A percentile compares a stretch with the other conserved stretches of the same genome.
Evolutionary conservation across 2,113 vertebrate species (phyloP).

Genomic region (Phaethon lepturus): DNA sequence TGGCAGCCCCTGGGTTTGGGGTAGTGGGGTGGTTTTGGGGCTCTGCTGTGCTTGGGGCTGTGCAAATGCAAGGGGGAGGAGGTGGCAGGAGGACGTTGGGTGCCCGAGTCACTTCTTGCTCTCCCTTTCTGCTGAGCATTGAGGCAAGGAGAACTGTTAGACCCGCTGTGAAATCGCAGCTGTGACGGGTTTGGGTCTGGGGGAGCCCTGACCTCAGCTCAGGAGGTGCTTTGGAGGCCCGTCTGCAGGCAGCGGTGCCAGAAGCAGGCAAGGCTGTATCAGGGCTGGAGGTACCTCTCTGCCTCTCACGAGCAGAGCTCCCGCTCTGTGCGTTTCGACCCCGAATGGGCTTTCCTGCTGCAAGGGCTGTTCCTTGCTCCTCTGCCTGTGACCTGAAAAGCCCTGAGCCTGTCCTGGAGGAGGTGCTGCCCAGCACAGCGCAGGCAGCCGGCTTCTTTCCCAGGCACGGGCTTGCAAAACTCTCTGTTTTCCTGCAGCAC

Average conservation of each 20-base stretch:
- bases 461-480: neutral
- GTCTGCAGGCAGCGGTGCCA: neutral
- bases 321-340: neutral
- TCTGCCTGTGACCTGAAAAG: neutral
- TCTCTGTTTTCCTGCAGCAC: neutral
- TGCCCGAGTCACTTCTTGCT: neutral
- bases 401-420: neutral
- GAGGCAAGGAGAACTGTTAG: neutral
- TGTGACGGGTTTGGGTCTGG: neutral
- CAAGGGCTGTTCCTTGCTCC: neutral
- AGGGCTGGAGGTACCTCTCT: neutral
- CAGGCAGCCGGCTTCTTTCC: neutral
- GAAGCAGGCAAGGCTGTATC: neutral
- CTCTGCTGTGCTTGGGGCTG: neutral
- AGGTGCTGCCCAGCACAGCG: neutral
- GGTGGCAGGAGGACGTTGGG: neutral
- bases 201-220: neutral
- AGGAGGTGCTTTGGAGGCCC: neutral
- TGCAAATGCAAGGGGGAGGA: neutral
- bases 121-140: neutral
- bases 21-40: neutral
- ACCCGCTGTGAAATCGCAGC: neutral
- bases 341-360: neutral
- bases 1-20: neutral
- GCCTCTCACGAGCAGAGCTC: neutral